Conservation (phyloP, 1,140 invertebrate species). For the Pogonomyrmex barbatus region DNA sequence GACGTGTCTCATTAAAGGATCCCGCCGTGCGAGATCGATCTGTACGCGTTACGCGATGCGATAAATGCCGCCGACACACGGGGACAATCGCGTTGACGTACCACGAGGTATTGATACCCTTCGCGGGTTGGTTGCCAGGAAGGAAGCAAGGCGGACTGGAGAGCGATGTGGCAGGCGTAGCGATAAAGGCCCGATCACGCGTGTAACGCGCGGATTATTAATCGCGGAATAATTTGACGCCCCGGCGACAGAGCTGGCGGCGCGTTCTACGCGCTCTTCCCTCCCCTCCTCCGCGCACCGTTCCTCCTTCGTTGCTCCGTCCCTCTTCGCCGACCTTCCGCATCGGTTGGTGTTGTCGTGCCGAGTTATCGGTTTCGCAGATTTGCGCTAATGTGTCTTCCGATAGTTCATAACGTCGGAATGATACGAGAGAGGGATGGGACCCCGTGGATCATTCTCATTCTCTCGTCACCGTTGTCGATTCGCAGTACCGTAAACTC, state of each 20-base stretch:
- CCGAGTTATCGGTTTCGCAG: constrained; percentile 84
- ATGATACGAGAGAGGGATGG: constrained; percentile 55
- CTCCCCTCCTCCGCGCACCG: constrained; percentile 8
- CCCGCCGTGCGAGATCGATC: constrained; percentile 67
- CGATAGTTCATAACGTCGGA: constrained; percentile 83
- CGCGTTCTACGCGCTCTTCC: constrained; percentile 42
- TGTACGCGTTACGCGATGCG: constrained; percentile 67
- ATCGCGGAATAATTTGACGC: constrained; percentile 85
- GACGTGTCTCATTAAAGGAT: constrained; percentile 73
- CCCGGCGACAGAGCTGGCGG: constrained; percentile 70
- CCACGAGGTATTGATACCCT: constrained; percentile 74
- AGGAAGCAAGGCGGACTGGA: constrained; percentile 70
- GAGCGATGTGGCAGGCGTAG: constrained; percentile 55
- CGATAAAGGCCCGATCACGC: constrained; percentile 84
- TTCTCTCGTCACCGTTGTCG: constrained; percentile 42
- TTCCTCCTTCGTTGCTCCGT: constrained; percentile 53
- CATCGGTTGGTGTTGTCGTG: constrained; percentile 66
- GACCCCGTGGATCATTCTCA: background rate
- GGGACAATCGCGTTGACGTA: constrained; percentile 73
- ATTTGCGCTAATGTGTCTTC: constrained; percentile 85
- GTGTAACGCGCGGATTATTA: constrained; percentile 85
- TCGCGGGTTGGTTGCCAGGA: constrained; percentile 67
- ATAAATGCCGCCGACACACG: constrained; percentile 73
- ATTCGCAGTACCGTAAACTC: constrained; percentile 79
- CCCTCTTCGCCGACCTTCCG: constrained; percentile 64